Evolutionary conservation across 2,888 invertebrate genomes (phyloP), one percentile per base, ranked within the genome.

Genomic region (Thecophora atra): DNA sequence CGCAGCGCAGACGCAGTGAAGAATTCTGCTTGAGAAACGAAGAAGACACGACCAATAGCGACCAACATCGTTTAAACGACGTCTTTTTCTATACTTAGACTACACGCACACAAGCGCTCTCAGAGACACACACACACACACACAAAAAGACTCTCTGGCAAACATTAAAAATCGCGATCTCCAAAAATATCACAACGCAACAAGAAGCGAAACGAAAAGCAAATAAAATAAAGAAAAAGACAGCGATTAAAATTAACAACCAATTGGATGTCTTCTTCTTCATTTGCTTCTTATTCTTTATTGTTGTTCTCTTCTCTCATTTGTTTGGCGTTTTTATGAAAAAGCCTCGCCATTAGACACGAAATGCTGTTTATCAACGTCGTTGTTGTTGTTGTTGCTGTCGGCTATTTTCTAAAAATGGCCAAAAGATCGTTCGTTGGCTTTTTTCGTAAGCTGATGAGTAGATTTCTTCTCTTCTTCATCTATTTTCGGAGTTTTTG

Each of bases 1-100:
- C 76, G 73, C 74, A 73, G 78, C 80, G 80, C 80, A 81, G 79
- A 79, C 80, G 81, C 79, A 76, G 70, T 44, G 63, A 60, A 60
- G 70, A 68, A 62, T 67, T 37, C 47, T 37, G 37, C n/a, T 21
- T 21, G 19, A 2, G n/a, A 19, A n/a, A 54, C 19, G 8, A 21
- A 21, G 21, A 54, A 19, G 8, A 54, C 54, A 54, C 19, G 21
- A 54, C 6, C 58, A 26, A 58, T 15, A 17, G 11, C 26, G 13
- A 58, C 26, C 28, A 58, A 28, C 58, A 24, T 5, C 54, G 6
- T 37, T 11, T 19, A 1, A 54, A 47, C 60, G 47, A 52, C 70
- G 60, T 73, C 70, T 26, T 19, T 56, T 60, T 74, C 80, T 80
- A 80, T 79, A 81, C 79, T 81, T 80, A 80, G 80, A 30, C 13